These are phyloP conservation scores for Tenualosa ilisha DNA, from an alignment of 2,797 vertebrate genomes.

Conservation along the genomic window DNA sequence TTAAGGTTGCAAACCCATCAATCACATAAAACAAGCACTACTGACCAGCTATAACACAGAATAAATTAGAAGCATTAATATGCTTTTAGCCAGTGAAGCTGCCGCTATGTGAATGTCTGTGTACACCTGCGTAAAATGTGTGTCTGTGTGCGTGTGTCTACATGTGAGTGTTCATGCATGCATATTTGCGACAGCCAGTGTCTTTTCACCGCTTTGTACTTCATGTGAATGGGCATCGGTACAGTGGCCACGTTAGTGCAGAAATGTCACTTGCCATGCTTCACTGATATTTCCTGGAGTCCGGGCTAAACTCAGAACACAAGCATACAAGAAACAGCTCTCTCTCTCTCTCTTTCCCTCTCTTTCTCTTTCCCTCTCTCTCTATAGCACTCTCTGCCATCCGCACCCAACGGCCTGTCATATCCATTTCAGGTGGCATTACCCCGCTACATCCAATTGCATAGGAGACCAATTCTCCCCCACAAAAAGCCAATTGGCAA, in stretches of 20 bases:
- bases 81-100: background rate
- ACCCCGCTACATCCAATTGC: constrained; percentile 2
- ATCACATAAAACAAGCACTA: background rate
- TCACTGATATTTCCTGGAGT: constrained; percentile 31
- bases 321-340: constrained; percentile 30
- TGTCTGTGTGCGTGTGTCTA: background rate
- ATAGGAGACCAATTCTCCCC: background rate
- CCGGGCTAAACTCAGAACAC: constrained; percentile 29
- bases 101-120: background rate
- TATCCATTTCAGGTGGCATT: constrained; percentile 32
- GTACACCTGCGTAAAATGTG: background rate
- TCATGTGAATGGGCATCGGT: background rate
- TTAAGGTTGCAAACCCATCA: background rate
- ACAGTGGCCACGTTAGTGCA: constrained; percentile 10
- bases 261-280: constrained; percentile 34
- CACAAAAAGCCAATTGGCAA: background rate
- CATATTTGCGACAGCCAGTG: background rate
- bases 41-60: background rate
- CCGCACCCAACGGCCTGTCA: constrained; percentile 29
- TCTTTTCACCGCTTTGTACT: constrained; percentile 22
- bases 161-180: constrained; percentile 15
- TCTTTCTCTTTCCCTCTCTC: too few species aligned
- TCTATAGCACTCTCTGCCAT: background rate
- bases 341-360: background rate
- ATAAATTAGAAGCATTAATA: background rate